These are phyloP conservation scores for Oopsacas minuta DNA, from an alignment of 37 sponge, comb jelly and placozoan genomes.

Conservation along the genomic window DNA sequence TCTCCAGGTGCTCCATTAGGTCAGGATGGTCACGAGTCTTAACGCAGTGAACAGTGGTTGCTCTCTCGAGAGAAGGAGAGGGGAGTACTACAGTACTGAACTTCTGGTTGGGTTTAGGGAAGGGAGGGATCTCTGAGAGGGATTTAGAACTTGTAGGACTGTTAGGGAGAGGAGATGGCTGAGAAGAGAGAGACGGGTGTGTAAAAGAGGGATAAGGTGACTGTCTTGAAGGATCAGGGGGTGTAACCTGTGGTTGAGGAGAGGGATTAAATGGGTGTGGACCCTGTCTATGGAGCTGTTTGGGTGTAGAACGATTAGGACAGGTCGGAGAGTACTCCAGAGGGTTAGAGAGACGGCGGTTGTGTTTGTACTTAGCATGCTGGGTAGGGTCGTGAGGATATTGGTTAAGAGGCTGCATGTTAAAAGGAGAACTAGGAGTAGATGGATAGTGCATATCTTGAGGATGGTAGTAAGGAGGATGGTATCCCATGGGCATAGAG, in stretches of 20 bases:
- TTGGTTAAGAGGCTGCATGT: background rate
- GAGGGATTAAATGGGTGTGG: background rate
- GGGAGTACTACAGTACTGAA: background rate
- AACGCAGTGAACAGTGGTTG: background rate
- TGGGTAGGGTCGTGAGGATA: background rate
- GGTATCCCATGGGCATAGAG: background rate
- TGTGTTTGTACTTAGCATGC: background rate
- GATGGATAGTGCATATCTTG: background rate
- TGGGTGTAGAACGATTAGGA: background rate
- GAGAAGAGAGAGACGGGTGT: background rate
- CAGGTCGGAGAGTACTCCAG: background rate
- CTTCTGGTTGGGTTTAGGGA: slow-evolving; percentile 5
- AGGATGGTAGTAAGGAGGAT: background rate
- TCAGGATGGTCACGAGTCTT: background rate
- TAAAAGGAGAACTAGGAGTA: background rate
- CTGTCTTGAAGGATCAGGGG: background rate
- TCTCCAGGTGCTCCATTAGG: slow-evolving; percentile 12
- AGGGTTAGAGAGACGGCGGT: background rate
- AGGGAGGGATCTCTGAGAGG: background rate
- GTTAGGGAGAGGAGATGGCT: background rate
- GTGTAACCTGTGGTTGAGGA: background rate
- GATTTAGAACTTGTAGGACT: background rate
- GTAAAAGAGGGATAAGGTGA: background rate
- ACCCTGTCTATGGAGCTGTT: background rate
- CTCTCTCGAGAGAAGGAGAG: slow-evolving; percentile 3